phyloP scores from a whole-genome alignment of 2,888 invertebrate species.

The Acanthosepion lycidas region DNA sequence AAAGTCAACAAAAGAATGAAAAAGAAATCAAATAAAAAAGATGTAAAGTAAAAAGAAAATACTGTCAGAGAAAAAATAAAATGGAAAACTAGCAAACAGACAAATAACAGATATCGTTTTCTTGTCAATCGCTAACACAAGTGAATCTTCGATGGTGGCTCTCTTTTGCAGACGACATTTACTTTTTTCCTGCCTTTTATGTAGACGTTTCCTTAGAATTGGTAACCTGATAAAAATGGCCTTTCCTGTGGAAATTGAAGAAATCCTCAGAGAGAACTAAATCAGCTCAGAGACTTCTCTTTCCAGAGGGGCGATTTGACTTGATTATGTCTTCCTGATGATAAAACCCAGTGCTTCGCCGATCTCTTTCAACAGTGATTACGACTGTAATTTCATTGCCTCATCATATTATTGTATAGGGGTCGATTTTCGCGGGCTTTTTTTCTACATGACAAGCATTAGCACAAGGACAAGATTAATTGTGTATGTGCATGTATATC shows the following conservation, averaged over 20 bases:
- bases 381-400: neutral
- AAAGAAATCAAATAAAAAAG: too few relatives aligned
- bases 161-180: too few relatives aligned
- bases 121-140: too few relatives aligned
- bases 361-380: neutral
- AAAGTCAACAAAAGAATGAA: too few relatives aligned
- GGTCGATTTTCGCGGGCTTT: neutral
- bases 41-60: too few relatives aligned
- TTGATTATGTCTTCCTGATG: conserved; percentile 6
- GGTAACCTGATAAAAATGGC: neutral
- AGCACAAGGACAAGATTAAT: neutral
- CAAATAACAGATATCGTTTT: too few relatives aligned
- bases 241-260: conserved; percentile 21
- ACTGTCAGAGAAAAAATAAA: too few relatives aligned
- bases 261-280: neutral
- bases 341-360: neutral
- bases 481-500: too few relatives aligned
- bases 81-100: too few relatives aligned
- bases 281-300: neutral
- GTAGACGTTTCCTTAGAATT: neutral
- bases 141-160: too few relatives aligned
- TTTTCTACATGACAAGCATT: neutral
- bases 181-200: neutral
- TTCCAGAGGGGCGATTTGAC: neutral
- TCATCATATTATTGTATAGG: neutral